A percentile compares a stretch with the other conserved stretches of the same genome.
phyloP scores from a whole-genome alignment of 2,888 invertebrate genomes.

The Pristionchus japonicus region DNA sequence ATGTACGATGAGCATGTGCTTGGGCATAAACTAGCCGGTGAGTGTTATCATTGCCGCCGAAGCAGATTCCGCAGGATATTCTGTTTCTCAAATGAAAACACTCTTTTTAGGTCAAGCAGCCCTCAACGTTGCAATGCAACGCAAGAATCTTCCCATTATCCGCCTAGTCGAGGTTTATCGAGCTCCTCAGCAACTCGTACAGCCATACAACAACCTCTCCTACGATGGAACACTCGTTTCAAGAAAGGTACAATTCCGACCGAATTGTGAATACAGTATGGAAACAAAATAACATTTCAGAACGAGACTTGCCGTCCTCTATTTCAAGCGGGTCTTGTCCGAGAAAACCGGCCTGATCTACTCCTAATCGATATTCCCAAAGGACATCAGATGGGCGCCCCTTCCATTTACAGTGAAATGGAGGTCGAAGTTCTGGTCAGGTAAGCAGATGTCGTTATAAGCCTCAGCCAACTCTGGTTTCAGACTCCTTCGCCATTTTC shows the following conservation, averaged over 20 bases:
- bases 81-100: not conserved
- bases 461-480: too few relatives aligned
- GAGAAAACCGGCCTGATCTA: not conserved
- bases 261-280: not conserved
- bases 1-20: not conserved
- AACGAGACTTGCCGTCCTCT: not conserved
- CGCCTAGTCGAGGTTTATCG: conserved; percentile 5
- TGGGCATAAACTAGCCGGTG: not conserved
- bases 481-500: too few relatives aligned
- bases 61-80: not conserved
- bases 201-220: conserved; percentile 17
- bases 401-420: not conserved
- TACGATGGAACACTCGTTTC: conserved; percentile 7
- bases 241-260: not conserved
- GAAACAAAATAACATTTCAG: not conserved
- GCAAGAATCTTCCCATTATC: not conserved
- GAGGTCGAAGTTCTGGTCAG: not conserved
- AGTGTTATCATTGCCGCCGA: not conserved
- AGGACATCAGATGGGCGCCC: not conserved
- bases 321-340: not conserved
- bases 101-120: not conserved
- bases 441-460: not conserved
- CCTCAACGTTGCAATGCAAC: not conserved
- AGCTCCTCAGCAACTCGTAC: not conserved
- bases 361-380: not conserved